phyloP scores from a whole-genome alignment of 2,113 vertebrate species.

The Aplodontia rufa region DNA sequence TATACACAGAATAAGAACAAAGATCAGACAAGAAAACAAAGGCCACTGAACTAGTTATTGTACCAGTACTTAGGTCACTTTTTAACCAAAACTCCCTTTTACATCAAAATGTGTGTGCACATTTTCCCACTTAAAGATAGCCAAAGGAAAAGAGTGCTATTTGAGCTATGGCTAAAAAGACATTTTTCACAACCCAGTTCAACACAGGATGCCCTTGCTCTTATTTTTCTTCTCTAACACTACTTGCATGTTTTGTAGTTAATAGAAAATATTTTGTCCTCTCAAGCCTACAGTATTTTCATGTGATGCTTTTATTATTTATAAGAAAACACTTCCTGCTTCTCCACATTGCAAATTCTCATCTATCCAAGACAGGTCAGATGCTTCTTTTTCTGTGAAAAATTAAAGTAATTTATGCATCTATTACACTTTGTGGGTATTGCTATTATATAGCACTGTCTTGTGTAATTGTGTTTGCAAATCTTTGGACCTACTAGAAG shows the following conservation, averaged over 20 bases:
- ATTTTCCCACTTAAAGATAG: not conserved
- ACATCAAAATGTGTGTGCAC: not conserved
- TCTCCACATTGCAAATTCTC: constrained; percentile 5
- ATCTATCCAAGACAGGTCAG: not conserved
- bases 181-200: constrained; percentile 25
- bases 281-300: not conserved
- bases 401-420: constrained; percentile 3
- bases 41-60: not conserved
- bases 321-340: not conserved
- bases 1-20: not conserved
- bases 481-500: not conserved
- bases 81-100: not conserved
- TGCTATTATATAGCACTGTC: not conserved
- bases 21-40: not conserved
- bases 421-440: not conserved
- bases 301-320: not conserved
- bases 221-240: constrained; percentile 20
- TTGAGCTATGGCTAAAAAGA: not conserved
- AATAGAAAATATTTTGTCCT: constrained; percentile 14
- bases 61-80: not conserved
- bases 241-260: not conserved
- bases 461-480: not conserved
- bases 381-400: constrained; percentile 34
- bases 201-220: not conserved
- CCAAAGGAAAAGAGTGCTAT: constrained; percentile 10